Evolutionary conservation across 1,140 invertebrate species (phyloP), one percentile per base, ranked within the genome.

Genomic region (Scaptodrosophila lebanonensis): DNA sequence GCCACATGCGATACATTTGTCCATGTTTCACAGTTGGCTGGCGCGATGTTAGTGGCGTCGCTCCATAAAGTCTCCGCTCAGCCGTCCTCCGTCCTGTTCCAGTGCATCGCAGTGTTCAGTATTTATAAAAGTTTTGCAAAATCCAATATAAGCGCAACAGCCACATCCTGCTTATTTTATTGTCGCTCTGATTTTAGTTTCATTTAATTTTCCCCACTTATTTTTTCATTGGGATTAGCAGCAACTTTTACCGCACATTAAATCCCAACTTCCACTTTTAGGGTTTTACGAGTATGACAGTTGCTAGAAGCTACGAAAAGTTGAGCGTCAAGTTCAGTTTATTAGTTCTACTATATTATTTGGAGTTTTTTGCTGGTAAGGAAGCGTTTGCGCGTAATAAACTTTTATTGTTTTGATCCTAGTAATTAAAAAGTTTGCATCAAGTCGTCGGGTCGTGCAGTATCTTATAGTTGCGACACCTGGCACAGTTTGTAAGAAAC

Each of bases 391-490:
- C 56, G 75, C 73, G 63, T 62, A 63, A 73, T 73, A 79, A 79
- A 79, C 59, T 79, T 82, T 79, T 73, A 79, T 79, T 82, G 73
- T 67, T 54, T 54, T 73, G 73, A 79, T 73, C 54, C 59, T 65
- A 33, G 75, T 82, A 82, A 79, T 79, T 79, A 82, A 79, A 79
- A 79, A 79, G 48, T 79, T 82, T 73, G 43, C 38, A 64, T 65
- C 48, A 79, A 72, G 62, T 66, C 61, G 36, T 29, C 11, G 2
- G 11, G 48, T 40, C 25, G 17, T 13, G 39, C 4, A 29, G 6
- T 36, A 38, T 40, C 33, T 33, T 54, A 44, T 42, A 48, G 42
- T 29, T 40, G 17, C n/a, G n/a, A n/a, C n/a, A n/a, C n/a, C n/a
- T n/a, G n/a, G n/a, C n/a, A 30, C 45, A 57, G 52, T 62, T 2